Base-by-base conservation (phyloP, 2,113 vertebrate genomes). In the Chitala chitala region DNA sequence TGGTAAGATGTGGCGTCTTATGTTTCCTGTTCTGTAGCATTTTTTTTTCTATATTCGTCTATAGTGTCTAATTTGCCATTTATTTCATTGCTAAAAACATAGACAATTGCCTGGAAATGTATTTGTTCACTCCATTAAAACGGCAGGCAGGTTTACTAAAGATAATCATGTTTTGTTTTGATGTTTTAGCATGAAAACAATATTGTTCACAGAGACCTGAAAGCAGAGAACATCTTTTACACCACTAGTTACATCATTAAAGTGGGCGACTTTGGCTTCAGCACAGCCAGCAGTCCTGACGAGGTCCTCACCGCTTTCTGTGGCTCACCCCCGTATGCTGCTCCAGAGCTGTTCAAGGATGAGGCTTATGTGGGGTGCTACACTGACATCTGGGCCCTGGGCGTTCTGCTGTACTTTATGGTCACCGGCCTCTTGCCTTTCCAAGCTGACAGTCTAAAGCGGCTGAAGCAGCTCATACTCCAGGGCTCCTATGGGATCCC, bases 241-340 rank as follows among this genome's bases (percentile, higher is more conserved):
- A 90, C 89, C 74, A 88, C 87, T 69, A 85, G 76, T 76, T 84
- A 86, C 81, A 87, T 87, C 78, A 85, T 92, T 78, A 92, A 92
- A 76, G 86, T 92, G 0, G 91, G 89, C 0, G 91, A 92, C 76
- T 90, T 92, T 8, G 91, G 91, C 51, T 92, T 92, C 85, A 90
- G 90, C 78, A 83, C 78, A 0, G 74, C 85, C 50, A 84, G 76
- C 24, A 51, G 73, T 36, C 78, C 86, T 0, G 55, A 44, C 0
- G 87, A 90, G 9, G 80, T 81, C 10, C 88, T 92, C 68, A 86
- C 75, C 64, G 87, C 77, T 24, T 92, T 90, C 79, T 91, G 91
- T 5, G 91, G 91, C 75, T 92, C 91, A 0, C 89, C 91, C 0
- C 88, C 89, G 0, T 92, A 92, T 0, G 88, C 88, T 0, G 89